Evolutionary conservation across 2,797 vertebrate genomes (phyloP), one percentile per base, ranked within the genome.

Genomic region (Sebastes miniatus): DNA sequence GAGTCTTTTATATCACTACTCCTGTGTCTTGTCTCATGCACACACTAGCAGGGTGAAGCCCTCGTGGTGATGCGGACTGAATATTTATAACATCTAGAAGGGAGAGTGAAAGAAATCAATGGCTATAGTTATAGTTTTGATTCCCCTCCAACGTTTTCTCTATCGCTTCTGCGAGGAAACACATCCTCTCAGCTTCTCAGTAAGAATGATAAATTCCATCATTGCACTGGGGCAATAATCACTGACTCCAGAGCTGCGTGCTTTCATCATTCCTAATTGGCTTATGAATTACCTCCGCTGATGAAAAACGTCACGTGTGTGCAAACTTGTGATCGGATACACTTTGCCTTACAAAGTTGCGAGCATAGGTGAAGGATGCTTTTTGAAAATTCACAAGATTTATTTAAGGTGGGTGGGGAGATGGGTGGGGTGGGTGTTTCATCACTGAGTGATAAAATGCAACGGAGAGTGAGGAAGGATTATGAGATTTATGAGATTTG

Each of bases 401-500:
- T 73, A 20, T 69, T 69, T 31, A 12, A 31, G 20, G 20, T 39
- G 61, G 24, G 43, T 47, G 43, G 36, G 36, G 36, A 39, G 36
- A 39, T 39, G 36, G 36, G 43, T 32, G 50, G 32, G 14, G 1
- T 32, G 56, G 36, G 52, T 43, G 65, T 82, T 86, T 86, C 16
- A 81, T 87, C 69, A 56, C 16, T 85, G 88, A 91, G 90, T 89
- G 91, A 94, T 89, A 91, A 89, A 91, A 90, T 22, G 83, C 79
- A 87, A 81, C 43, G 29, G 86, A 81, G 85, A 86, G 82, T 70
- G 62, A 61, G 74, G 61, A 71, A 76, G 89, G 93, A 94, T 94
- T 91, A 94, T 82, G 83, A 89, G 90, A 91, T 93, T 94, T 84
- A 88, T 83, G 84, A 91, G 93, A 95, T 95, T 83, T 88, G 83